Percentiles rank a stretch among this genome's conserved stretches.
phyloP scores from a whole-genome alignment of 2,797 vertebrate species.

The Bradypodion pumilum region DNA sequence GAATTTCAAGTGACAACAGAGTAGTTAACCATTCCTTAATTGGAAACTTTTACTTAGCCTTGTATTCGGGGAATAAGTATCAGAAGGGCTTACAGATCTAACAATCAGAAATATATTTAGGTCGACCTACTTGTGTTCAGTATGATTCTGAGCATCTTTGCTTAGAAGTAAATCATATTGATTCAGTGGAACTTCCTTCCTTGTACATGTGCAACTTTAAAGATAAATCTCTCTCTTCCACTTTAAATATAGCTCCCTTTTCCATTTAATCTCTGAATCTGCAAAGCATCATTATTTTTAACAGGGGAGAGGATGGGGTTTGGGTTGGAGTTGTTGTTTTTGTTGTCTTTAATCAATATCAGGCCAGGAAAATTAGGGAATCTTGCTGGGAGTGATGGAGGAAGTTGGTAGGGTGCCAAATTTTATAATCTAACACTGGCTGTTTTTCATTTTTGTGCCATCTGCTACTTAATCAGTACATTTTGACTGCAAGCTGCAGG shows the following conservation, averaged over 20 bases:
- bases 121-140: too few relatives aligned
- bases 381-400: conserved; percentile 11
- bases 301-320: background rate
- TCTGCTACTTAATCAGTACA: conserved; percentile 41
- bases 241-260: conserved; percentile 28
- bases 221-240: background rate
- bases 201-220: background rate
- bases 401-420: background rate
- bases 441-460: conserved; percentile 21
- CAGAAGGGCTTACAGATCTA: background rate
- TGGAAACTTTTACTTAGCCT: background rate
- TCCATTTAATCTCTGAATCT: conserved; percentile 21
- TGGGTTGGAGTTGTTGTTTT: background rate
- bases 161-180: background rate
- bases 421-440: background rate
- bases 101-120: background rate
- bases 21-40: background rate
- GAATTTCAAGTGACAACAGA: background rate
- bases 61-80: background rate
- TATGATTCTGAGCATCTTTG: background rate
- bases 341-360: background rate
- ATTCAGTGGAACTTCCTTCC: background rate
- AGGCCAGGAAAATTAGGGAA: background rate
- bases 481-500: conserved; percentile 40
- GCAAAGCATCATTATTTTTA: conserved; percentile 45